Conservation (phyloP, 1,140 invertebrate genomes). For the Latrodectus geometricus region DNA sequence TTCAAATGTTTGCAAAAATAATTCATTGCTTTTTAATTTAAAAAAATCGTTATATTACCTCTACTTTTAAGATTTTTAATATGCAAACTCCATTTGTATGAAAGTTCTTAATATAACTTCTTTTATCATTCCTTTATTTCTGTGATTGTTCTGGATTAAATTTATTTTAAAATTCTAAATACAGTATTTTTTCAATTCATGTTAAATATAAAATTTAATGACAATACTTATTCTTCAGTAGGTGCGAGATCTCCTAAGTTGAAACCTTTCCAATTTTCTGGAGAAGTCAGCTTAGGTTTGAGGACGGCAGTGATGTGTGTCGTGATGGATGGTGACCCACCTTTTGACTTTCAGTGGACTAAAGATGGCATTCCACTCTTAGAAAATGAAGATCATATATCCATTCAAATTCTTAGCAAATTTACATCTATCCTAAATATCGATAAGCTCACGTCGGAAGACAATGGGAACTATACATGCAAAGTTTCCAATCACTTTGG, state of each 20-base stretch:
- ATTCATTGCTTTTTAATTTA: too few relatives aligned
- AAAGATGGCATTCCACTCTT: conserved; percentile 57
- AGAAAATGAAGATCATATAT: not conserved
- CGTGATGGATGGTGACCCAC: conserved; percentile 58
- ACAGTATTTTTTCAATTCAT: too few relatives aligned
- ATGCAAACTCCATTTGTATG: too few relatives aligned
- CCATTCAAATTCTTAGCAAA: not conserved
- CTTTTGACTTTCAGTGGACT: conserved; percentile 63
- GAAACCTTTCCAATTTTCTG: not conserved
- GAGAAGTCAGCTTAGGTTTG: not conserved
- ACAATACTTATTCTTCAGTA: not conserved
- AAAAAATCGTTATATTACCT: too few relatives aligned
- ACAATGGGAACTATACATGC: conserved; percentile 29
- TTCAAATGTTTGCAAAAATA: too few relatives aligned
- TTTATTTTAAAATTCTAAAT: too few relatives aligned
- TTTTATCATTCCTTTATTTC: too few relatives aligned
- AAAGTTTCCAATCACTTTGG: not conserved
- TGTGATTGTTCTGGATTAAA: too few relatives aligned
- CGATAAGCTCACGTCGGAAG: not conserved
- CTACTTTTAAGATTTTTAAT: too few relatives aligned
- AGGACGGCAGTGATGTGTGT: not conserved
- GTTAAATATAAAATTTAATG: too few relatives aligned
- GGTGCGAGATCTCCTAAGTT: not conserved
- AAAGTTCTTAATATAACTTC: too few relatives aligned
- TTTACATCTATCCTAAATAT: conserved; percentile 15